Evolutionary conservation across 2,888 invertebrate species (phyloP).

Genomic region (Chelonus formosanus): DNA sequence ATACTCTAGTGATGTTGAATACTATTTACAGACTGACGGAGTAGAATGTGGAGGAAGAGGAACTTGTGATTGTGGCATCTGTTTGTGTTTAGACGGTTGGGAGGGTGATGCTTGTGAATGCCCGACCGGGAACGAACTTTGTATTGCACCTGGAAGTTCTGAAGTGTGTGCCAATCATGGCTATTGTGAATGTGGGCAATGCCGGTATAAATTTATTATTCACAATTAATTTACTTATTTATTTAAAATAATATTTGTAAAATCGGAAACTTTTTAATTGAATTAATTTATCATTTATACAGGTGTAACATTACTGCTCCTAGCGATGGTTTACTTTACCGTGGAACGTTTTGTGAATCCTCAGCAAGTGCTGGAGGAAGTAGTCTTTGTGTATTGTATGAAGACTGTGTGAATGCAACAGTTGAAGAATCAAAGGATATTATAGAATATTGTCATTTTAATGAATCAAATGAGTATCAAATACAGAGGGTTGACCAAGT

Average conservation of each 20-base stretch:
- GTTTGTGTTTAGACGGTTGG: slow-evolving; percentile 50
- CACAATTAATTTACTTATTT: background rate
- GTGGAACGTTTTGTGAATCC: slow-evolving; percentile 52
- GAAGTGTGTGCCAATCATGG: slow-evolving; percentile 51
- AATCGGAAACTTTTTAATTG: no score
- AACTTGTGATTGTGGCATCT: slow-evolving; percentile 50
- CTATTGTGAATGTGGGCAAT: slow-evolving; percentile 53
- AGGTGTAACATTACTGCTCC: slow-evolving; percentile 49
- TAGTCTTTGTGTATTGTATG: slow-evolving; percentile 48
- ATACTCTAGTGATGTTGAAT: slow-evolving; percentile 15
- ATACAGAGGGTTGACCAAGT: slow-evolving; percentile 41
- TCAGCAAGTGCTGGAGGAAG: slow-evolving; percentile 47
- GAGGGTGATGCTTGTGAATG: slow-evolving; percentile 50
- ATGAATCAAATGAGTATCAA: slow-evolving; percentile 39
- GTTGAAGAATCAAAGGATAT: slow-evolving; percentile 41
- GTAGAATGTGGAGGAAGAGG: slow-evolving; percentile 51
- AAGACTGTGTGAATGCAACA: slow-evolving; percentile 51
- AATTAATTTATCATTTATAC: slow-evolving; percentile 5
- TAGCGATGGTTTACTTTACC: slow-evolving; percentile 46
- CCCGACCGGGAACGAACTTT: slow-evolving; percentile 44
- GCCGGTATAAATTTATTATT: slow-evolving; percentile 41
- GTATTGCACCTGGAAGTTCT: slow-evolving; percentile 51
- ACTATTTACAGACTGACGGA: slow-evolving; percentile 45
- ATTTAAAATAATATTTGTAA: no score
- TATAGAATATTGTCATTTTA: slow-evolving; percentile 44